These are phyloP conservation scores for Poeciliopsis infans DNA, from an alignment of 2,797 vertebrate species.

Conservation along the genomic window DNA sequence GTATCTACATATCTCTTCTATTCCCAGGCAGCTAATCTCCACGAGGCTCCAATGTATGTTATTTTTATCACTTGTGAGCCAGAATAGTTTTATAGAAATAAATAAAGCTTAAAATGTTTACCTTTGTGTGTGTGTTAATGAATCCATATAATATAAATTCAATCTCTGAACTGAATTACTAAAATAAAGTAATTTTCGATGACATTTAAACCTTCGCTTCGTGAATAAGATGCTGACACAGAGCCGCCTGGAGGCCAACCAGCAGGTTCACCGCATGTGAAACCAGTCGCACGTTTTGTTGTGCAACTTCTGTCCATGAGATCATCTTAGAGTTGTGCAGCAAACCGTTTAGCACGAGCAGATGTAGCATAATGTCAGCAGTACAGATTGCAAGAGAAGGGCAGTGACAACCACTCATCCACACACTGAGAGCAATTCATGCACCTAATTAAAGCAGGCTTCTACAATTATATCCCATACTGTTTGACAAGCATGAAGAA, in stretches of 20 bases:
- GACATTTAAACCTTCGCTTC: not conserved
- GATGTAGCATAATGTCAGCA: constrained; percentile 8
- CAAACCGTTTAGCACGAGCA: constrained; percentile 6
- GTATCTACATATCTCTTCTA: not conserved
- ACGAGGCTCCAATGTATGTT: not conserved
- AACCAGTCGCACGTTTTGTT: not conserved
- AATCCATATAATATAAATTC: not conserved
- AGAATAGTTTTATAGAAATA: not conserved
- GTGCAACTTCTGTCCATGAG: not conserved
- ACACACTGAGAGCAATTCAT: constrained; percentile 14
- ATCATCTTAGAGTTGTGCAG: not conserved
- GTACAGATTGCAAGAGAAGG: constrained; percentile 7
- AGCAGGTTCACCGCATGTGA: not conserved
- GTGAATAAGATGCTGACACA: not conserved
- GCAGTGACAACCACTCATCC: not conserved
- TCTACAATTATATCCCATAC: not conserved
- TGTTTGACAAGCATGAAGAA: constrained; percentile 1
- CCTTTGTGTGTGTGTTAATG: not conserved
- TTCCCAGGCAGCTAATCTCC: not conserved
- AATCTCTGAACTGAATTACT: too few relatives aligned
- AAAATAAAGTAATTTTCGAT: not conserved
- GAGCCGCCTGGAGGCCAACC: not conserved
- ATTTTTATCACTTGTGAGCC: not conserved
- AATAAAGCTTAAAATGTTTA: not conserved
- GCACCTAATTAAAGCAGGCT: constrained; percentile 12